Conservation (phyloP, 2,113 vertebrate genomes). For the Capra hircus region DNA sequence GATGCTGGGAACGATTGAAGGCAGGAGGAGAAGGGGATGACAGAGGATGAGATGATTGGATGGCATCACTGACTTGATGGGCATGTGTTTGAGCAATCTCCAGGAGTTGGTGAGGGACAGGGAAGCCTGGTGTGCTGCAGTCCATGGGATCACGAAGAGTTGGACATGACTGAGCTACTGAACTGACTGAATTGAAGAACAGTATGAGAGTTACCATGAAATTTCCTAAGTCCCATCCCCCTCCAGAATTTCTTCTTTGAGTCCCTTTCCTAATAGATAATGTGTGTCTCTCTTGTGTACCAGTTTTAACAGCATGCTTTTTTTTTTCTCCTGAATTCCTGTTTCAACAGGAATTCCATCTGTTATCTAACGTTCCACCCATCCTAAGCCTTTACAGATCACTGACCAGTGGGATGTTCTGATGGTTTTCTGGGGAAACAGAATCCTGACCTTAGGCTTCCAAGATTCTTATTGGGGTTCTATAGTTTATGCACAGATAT, state of each 20-base stretch:
- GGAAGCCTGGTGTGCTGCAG: neutral
- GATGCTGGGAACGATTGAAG: neutral
- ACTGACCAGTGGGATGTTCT: neutral
- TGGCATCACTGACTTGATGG: neutral
- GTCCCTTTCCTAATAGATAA: neutral
- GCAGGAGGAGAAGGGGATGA: neutral
- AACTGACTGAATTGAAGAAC: neutral
- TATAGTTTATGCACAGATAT: neutral
- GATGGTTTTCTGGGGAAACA: neutral
- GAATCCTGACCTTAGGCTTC: neutral
- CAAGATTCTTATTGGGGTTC: neutral
- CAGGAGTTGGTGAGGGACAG: neutral
- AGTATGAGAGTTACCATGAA: neutral
- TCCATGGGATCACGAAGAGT: neutral
- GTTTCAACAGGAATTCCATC: neutral
- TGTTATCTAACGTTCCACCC: neutral
- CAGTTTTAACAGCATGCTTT: neutral
- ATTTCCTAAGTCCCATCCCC: neutral
- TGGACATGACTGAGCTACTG: neutral
- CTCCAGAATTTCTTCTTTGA: neutral
- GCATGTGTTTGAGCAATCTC: neutral
- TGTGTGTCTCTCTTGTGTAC: neutral
- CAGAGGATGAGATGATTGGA: neutral
- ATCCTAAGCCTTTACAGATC: neutral
- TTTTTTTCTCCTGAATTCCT: neutral